Evolutionary conservation across 2,888 invertebrate species (phyloP).

Genomic region (Lepidochitona cinerea): DNA sequence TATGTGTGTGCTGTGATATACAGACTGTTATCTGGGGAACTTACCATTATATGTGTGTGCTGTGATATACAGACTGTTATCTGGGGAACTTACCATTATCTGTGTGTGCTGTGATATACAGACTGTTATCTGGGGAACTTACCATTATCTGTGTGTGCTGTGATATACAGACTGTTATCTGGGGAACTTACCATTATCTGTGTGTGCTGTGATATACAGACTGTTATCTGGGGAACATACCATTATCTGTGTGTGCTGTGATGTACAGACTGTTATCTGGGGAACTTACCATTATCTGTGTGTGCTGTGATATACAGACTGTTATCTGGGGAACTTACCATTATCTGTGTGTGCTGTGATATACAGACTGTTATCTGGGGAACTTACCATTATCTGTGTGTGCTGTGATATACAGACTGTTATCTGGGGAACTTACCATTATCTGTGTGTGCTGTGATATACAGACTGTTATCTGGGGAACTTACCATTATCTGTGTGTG

Average conservation of each 20-base stretch:
- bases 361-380: conserved; percentile 69
- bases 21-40: background rate
- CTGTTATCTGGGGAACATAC: conserved; percentile 48
- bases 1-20: background rate
- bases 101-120: background rate
- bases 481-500: background rate
- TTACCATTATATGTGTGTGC: background rate
- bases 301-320: conserved; percentile 78
- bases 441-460: background rate
- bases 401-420: background rate
- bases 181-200: background rate
- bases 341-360: conserved; percentile 78
- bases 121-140: background rate
- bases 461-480: background rate
- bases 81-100: background rate
- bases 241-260: conserved; percentile 80
- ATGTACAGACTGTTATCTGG: conserved; percentile 72
- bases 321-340: conserved; percentile 78
- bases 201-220: background rate
- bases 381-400: background rate
- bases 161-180: background rate
- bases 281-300: conserved; percentile 77
- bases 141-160: background rate
- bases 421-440: background rate
- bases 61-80: background rate